A percentile compares a stretch with the other conserved stretches of the same genome.
These are phyloP conservation scores for Miichthys miiuy DNA, from an alignment of 2,797 vertebrate species.

Conservation along the genomic window DNA sequence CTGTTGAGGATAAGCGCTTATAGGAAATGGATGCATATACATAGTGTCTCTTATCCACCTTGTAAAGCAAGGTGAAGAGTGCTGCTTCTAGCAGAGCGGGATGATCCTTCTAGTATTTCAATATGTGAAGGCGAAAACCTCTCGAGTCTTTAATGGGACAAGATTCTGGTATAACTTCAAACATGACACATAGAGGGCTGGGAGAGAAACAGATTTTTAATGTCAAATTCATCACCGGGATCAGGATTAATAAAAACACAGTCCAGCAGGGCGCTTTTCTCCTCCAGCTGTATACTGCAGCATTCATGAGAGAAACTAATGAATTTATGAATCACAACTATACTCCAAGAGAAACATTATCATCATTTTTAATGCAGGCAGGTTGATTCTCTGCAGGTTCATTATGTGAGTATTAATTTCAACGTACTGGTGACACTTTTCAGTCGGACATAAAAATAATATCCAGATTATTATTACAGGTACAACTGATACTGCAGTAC, in stretches of 20 bases:
- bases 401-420: conserved; percentile 1
- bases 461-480: conserved; percentile 1
- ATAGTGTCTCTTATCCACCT: no score
- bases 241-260: conserved; percentile 10
- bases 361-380: no score
- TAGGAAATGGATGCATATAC: no score
- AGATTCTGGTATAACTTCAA: no score
- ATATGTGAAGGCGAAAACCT: no score
- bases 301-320: conserved; percentile 23
- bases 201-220: conserved; percentile 13
- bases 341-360: no score
- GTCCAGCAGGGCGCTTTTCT: neutral
- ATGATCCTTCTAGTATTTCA: no score
- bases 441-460: neutral
- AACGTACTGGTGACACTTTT: neutral
- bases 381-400: conserved; percentile 8
- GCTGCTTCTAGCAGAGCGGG: no score
- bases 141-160: no score
- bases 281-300: neutral
- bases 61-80: no score
- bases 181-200: no score
- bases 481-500: neutral
- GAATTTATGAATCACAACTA: neutral
- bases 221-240: conserved; percentile 14
- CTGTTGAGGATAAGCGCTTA: no score